A percentile compares a stretch with the other conserved stretches of the same genome.
Evolutionary conservation across 2,113 vertebrate species (phyloP).

Genomic region (Oncorhynchus gorbuscha): DNA sequence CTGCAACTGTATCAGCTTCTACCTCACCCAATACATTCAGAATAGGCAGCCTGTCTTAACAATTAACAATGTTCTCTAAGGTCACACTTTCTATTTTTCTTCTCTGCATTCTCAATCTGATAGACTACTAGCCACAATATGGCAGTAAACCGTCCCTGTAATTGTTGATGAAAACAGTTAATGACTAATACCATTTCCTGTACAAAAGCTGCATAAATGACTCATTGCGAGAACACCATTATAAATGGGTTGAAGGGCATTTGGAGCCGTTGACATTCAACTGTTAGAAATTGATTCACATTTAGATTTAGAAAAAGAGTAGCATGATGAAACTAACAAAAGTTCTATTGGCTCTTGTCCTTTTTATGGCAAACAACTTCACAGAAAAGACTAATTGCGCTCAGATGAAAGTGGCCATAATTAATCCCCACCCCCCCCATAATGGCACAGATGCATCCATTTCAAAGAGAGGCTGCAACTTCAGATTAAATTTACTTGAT

Average conservation of each 20-base stretch:
- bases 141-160: background rate
- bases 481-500: constrained; percentile 52
- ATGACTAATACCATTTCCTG: background rate
- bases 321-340: constrained; percentile 60
- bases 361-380: constrained; percentile 59
- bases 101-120: background rate
- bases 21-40: no score
- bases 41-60: no score
- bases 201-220: background rate
- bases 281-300: constrained; percentile 42
- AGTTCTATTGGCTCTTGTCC: constrained; percentile 55
- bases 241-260: constrained; percentile 36
- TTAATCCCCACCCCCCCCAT: constrained; percentile 54
- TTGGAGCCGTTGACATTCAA: constrained; percentile 52
- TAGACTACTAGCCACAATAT: background rate
- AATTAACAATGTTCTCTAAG: no score
- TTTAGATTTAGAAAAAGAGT: constrained; percentile 23
- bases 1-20: no score
- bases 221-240: background rate
- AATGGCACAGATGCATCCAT: constrained; percentile 60
- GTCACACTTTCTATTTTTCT: background rate
- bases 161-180: background rate
- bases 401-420: constrained; percentile 63
- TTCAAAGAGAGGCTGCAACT: constrained; percentile 59
- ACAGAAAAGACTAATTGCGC: constrained; percentile 63